Evolutionary conservation across 2,797 vertebrate species (phyloP), one percentile per base, ranked within the genome.

Genomic region (Coilia nasus): DNA sequence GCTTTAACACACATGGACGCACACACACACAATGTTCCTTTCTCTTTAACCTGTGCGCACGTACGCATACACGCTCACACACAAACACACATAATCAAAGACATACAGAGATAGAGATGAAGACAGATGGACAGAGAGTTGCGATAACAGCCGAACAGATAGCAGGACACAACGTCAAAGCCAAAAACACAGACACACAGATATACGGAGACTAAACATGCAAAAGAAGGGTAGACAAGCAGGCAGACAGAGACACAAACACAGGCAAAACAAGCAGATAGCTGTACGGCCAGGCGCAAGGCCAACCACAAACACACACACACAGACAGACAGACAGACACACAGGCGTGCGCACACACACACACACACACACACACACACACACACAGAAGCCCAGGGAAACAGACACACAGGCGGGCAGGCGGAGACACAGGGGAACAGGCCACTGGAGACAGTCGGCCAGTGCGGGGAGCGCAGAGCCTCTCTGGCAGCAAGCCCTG

Each of bases 321-420:
- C 11, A 67, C 62, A 28, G 1, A 62, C 60, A 62, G n/a, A 23
- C 60, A 62, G 1, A 23, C 60, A 62, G n/a, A n/a, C n/a, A n/a
- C 57, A 21, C 57, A 60, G 3, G 15, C 57, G n/a, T 19, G n/a
- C 57, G n/a, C 57, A 67, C 25, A 11, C 25, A 31, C 23, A 31
- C 62, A 67, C 62, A 67, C 11, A 67, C 1, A 67, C 1, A 67
- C 6, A 62, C n/a, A 62, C 60, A 14, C 1, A 28, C 23, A 28
- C 2, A 23, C 60, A 23, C 6, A 23, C 21, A 23, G 2, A 23
- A n/a, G 19, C 21, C 23, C 60, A 23, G 10, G 12, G 89, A 91
- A 84, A 89, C 88, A 92, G 91, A 94, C 90, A 91, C 88, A 15
- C 85, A 84, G 92, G 90, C 93, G 94, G 64, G 9, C 60, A 64